These are phyloP conservation scores for Loripinus fragilis DNA, from an alignment of 2,888 invertebrate genomes.

Conservation along the genomic window DNA sequence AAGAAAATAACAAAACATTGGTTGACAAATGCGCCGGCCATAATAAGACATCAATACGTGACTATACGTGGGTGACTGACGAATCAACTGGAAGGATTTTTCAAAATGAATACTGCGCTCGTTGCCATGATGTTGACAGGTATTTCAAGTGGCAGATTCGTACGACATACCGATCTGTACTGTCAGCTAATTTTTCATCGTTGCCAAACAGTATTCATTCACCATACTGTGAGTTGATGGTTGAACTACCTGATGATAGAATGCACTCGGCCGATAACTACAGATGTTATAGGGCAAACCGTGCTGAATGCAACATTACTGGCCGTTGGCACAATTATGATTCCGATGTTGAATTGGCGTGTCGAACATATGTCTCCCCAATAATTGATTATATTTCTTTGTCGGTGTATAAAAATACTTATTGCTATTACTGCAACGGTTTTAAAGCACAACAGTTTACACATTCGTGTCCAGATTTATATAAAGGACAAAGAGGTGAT, in stretches of 20 bases:
- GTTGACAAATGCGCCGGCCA: not conserved
- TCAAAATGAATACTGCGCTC: not conserved
- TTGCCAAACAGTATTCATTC: not conserved
- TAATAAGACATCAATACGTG: not conserved
- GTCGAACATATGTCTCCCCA: not conserved
- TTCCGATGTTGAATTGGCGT: not conserved
- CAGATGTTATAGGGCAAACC: not conserved
- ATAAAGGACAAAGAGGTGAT: not conserved
- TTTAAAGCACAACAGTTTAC: not conserved
- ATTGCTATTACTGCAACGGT: not conserved
- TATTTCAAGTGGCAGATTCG: not conserved
- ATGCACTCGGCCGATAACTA: not conserved
- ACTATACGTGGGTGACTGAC: not conserved
- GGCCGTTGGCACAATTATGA: not conserved
- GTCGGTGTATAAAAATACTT: not conserved
- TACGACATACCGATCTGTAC: not conserved
- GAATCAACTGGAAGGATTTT: not conserved
- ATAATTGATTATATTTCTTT: not conserved
- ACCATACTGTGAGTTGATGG: not conserved
- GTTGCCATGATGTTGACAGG: not conserved
- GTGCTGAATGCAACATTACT: not conserved
- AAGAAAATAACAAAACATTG: not conserved
- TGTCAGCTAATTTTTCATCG: not conserved
- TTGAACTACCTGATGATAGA: not conserved
- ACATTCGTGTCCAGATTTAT: not conserved